These are phyloP conservation scores for Eristalinus aeneus DNA, from an alignment of 2,888 invertebrate species.

Conservation along the genomic window DNA sequence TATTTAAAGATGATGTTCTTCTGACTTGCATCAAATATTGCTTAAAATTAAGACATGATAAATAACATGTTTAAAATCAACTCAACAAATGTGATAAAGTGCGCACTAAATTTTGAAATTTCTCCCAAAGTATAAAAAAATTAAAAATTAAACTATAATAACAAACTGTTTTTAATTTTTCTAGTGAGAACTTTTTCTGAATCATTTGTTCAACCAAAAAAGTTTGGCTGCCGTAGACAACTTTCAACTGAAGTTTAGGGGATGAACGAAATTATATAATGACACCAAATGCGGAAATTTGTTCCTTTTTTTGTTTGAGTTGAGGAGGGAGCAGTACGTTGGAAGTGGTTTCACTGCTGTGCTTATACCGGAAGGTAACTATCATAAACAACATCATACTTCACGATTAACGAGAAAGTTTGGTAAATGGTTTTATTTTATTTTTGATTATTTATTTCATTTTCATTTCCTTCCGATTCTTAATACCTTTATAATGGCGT, in stretches of 20 bases:
- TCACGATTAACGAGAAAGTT: neutral
- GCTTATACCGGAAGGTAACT: conserved; percentile 4
- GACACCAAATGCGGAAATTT: neutral
- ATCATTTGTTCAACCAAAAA: neutral
- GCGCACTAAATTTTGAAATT: too few relatives aligned
- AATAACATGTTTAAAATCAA: too few relatives aligned
- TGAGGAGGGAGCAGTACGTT: neutral
- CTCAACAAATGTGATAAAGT: too few relatives aligned
- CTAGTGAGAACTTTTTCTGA: neutral
- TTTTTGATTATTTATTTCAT: neutral
- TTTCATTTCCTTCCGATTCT: neutral
- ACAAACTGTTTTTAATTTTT: neutral
- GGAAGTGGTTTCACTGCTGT: too few relatives aligned
- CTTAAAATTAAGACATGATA: too few relatives aligned
- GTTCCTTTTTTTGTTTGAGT: neutral
- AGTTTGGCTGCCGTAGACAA: neutral
- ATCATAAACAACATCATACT: conserved; percentile 29
- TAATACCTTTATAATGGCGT: neutral
- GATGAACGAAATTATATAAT: neutral
- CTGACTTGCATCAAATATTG: too few relatives aligned
- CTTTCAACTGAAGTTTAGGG: neutral
- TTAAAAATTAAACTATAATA: neutral
- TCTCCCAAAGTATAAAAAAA: too few relatives aligned
- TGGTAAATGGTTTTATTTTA: neutral
- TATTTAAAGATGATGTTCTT: too few relatives aligned